Conservation (phyloP, 1,140 invertebrate species). For the Teleogryllus occipitalis region DNA sequence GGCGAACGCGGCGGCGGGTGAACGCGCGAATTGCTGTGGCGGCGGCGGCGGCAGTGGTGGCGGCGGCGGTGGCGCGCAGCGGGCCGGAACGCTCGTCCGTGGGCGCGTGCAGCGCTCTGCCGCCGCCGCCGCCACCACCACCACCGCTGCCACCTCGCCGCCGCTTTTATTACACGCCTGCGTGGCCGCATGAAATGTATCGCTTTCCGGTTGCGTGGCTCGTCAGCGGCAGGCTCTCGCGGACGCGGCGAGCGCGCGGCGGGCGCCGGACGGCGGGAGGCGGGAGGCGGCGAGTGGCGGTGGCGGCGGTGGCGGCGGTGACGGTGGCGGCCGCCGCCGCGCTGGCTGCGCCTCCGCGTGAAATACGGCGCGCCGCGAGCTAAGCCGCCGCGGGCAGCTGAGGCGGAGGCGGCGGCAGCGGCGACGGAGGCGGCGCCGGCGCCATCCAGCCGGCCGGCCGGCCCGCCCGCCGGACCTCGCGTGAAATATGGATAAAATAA, state of each 20-base stretch:
- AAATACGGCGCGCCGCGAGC: neutral
- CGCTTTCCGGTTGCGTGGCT: neutral
- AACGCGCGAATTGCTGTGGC: neutral
- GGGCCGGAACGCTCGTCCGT: neutral
- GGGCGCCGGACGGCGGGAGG: neutral
- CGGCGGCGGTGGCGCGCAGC: neutral
- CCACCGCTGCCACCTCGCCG: neutral
- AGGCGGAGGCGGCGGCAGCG: no score
- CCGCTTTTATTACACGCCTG: neutral
- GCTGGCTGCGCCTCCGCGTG: neutral
- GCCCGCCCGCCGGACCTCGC: neutral
- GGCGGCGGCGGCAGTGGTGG: no score
- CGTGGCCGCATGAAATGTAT: neutral
- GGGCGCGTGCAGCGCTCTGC: neutral
- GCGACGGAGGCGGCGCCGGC: no score
- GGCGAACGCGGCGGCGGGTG: neutral
- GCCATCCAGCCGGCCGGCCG: no score
- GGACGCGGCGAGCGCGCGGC: neutral
- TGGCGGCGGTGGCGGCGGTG: no score
- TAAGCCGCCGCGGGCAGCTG: neutral
- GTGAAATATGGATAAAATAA: constrained; percentile 6
- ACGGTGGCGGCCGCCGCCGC: no score
- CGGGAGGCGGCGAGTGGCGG: no score
- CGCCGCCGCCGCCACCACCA: neutral
- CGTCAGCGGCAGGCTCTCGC: neutral